Evolutionary conservation across 2,113 vertebrate genomes (phyloP).

Genomic region (Oryzias woworae): DNA sequence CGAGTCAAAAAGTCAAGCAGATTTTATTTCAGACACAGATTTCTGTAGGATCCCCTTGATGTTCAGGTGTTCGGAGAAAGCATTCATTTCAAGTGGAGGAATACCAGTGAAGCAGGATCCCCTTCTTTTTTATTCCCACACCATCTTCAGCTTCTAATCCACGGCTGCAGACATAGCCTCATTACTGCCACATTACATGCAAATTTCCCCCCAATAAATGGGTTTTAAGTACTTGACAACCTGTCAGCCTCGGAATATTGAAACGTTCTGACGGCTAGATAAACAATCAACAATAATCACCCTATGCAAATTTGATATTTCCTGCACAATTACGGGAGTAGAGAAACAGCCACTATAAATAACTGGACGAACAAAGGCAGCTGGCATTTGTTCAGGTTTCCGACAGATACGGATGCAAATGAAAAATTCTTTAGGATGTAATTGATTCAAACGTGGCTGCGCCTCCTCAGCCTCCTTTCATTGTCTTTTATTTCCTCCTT

Average conservation of each 20-base stretch:
- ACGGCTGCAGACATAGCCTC: slow-evolving; percentile 92
- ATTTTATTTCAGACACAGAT: slow-evolving; percentile 25
- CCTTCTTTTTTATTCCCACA: slow-evolving; percentile 75
- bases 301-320: slow-evolving; percentile 99
- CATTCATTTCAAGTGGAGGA: slow-evolving; percentile 60
- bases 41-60: slow-evolving; percentile 47
- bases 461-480: slow-evolving; percentile 68
- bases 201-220: slow-evolving; percentile 99
- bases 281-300: slow-evolving; percentile 99
- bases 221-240: slow-evolving; percentile 99
- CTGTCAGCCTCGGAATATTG: slow-evolving; percentile 96
- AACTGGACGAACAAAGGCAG: slow-evolving; percentile 97
- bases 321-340: slow-evolving; percentile 90
- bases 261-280: slow-evolving; percentile 97
- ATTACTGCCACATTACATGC: slow-evolving; percentile 98
- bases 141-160: slow-evolving; percentile 89
- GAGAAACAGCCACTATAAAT: slow-evolving; percentile 83
- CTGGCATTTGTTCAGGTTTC: slow-evolving; percentile 92
- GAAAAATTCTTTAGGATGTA: slow-evolving; percentile 81
- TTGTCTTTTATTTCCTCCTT: slow-evolving; percentile 61
- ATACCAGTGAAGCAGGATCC: slow-evolving; percentile 69
- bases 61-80: slow-evolving; percentile 50
- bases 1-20: too few relatives aligned
- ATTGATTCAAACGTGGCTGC: slow-evolving; percentile 79
- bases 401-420: slow-evolving; percentile 83